Evolutionary conservation across 2,113 vertebrate genomes (phyloP).

Genomic region (Tautogolabrus adspersus): DNA sequence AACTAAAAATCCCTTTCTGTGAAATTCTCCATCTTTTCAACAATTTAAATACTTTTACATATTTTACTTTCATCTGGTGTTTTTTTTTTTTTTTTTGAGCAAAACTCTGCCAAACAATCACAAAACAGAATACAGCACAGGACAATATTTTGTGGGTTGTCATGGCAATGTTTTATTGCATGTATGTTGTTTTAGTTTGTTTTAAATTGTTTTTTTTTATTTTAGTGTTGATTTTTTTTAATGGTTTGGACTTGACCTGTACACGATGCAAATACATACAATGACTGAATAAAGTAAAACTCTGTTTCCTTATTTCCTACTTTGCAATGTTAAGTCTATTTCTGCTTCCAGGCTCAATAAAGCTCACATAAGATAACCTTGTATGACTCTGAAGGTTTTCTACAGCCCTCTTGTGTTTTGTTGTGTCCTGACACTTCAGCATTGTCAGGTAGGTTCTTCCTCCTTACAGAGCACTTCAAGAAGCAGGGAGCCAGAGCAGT

Average conservation of each 20-base stretch:
- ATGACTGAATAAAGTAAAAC: slow-evolving; percentile 60
- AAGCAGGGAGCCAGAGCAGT: slow-evolving; percentile 67
- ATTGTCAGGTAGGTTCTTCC: slow-evolving; percentile 64
- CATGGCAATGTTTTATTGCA: too few species aligned
- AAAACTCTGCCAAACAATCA: too few species aligned
- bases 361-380: slow-evolving; percentile 33
- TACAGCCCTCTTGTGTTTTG: slow-evolving; percentile 14
- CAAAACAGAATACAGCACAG: too few species aligned
- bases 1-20: neutral
- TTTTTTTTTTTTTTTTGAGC: neutral
- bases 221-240: neutral
- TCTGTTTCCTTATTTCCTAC: slow-evolving; percentile 47
- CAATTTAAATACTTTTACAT: neutral
- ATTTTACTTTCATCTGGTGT: neutral
- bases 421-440: slow-evolving; percentile 30
- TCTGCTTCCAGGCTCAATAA: slow-evolving; percentile 40
- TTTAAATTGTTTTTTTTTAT: neutral
- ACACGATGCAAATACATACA: slow-evolving; percentile 15
- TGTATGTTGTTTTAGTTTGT: neutral
- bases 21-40: neutral
- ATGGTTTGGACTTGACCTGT: slow-evolving; percentile 28
- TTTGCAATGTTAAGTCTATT: slow-evolving; percentile 17
- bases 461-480: slow-evolving; percentile 47
- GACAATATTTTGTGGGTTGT: too few species aligned
- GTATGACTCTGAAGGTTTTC: slow-evolving; percentile 16